phyloP scores from a whole-genome alignment of 1,140 invertebrate genomes.

The Procambarus clarkii region DNA sequence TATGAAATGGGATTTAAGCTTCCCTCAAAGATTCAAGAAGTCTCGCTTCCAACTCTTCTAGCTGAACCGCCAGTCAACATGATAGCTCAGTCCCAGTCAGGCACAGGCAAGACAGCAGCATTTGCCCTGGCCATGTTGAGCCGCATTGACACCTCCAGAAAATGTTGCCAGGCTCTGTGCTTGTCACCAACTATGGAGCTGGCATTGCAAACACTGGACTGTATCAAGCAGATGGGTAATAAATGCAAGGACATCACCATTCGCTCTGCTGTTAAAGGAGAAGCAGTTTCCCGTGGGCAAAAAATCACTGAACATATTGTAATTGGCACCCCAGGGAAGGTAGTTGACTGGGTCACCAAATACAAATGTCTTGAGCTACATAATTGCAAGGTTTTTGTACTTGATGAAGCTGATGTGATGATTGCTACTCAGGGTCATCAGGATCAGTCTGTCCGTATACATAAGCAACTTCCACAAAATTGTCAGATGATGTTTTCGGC shows the following conservation, averaged over 20 bases:
- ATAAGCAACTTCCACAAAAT: slow-evolving; percentile 85
- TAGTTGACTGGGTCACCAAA: slow-evolving; percentile 91
- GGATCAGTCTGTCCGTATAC: slow-evolving; percentile 96
- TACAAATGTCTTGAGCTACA: slow-evolving; percentile 90
- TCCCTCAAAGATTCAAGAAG: slow-evolving; percentile 98
- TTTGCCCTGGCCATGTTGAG: slow-evolving; percentile 98
- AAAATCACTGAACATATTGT: slow-evolving; percentile 93
- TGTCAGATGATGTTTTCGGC: slow-evolving; percentile 99
- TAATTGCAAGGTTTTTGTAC: slow-evolving; percentile 94
- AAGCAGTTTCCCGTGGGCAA: slow-evolving; percentile 83
- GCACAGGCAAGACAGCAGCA: slow-evolving; percentile 99
- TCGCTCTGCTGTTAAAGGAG: slow-evolving; percentile 93
- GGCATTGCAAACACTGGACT: slow-evolving; percentile 97
- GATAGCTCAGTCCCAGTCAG: slow-evolving; percentile 99
- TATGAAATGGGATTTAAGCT: slow-evolving; percentile 98
- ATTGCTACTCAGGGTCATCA: slow-evolving; percentile 97
- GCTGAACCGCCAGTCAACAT: slow-evolving; percentile 99
- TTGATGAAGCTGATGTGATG: slow-evolving; percentile 99
- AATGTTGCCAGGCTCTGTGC: slow-evolving; percentile 94
- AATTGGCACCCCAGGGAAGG: slow-evolving; percentile 95
- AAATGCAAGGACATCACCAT: slow-evolving; percentile 93
- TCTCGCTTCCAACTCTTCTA: slow-evolving; percentile 92
- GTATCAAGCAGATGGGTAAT: slow-evolving; percentile 94
- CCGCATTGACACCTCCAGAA: slow-evolving; percentile 86
- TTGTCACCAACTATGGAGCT: slow-evolving; percentile 98